Evolutionary conservation across 2,888 invertebrate genomes (phyloP), one percentile per base, ranked within the genome.

Genomic region (Papilio demoleus): DNA sequence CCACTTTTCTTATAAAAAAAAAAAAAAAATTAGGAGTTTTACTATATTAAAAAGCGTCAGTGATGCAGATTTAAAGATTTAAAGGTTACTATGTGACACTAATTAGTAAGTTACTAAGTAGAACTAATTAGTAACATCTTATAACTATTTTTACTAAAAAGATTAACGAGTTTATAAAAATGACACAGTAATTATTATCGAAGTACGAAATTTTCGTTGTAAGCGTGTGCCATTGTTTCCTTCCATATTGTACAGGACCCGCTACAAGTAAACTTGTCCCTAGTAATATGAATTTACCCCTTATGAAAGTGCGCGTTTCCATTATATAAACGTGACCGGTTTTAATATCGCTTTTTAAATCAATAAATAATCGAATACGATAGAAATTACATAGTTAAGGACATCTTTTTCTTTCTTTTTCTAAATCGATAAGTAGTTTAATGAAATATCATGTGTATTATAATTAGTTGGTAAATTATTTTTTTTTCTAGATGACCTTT

Each of bases 241-340:
- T 47, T 53, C 65, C 53, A 66, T 56, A 60, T 64, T 67, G 66
- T 70, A 62, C 70, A 64, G 65, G 69, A 56, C 62, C 61, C 60
- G 69, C 69, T 65, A 70, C 69, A 70, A 70, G 69, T 70, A 71
- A 69, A 73, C 11, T 77, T 80, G 11, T 81, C 79, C 80, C 81
- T 69, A 4, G 45, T 82, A 77, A 82, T 85, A 85, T 85, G 81
- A 83, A 83, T 82, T 83, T 81, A 81, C 79, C 87, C 83, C 81
- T 83, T 81, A 79, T 76, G 76, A 74, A 70, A 45, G 63, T 59
- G 78, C 47, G 40, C n/a, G 81, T 76, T 67, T 80, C 71, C 88
- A 77, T 74, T 81, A 65, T 40, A 71, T 27, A 24, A n/a, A 59
- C 40, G 47, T 65, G 8, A 14, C 40, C 17, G 12, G 24, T n/a